Evolutionary conservation across 2,797 vertebrate species (phyloP), one percentile per base, ranked within the genome.

Genomic region (Poecilia wingei): DNA sequence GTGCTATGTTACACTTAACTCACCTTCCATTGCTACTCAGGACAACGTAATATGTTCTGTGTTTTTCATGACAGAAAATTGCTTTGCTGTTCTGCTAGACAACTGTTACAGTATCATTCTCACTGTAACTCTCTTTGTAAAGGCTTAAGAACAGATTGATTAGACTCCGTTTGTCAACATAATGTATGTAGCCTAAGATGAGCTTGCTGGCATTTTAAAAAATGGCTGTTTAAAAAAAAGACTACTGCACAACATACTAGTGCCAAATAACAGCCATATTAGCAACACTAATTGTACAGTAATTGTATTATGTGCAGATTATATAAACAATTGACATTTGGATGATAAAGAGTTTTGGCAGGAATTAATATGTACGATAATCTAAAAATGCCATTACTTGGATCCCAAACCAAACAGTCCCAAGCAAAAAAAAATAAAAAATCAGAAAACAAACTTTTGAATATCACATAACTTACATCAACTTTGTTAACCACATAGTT

Each of bases 401-500:
- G 49, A 22, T 9, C 2, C n/a, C 5, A 28, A 55, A n/a, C 20
- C 6, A 55, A 64, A 64, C 6, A 16, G 31, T 66, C 36, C 45
- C 72, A 74, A 74, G 33, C 36, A 55, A 28, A 13, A 2, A 13
- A 13, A 20, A 22, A 41, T 2, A 57, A 2, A n/a, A 55, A 3
- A 49, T 0, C 3, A 6, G 4, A 16, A 47, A 74, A 82, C 39
- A 39, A 68, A 7, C 31, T 12, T 7, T 4, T 28, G n/a, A 86
- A 87, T 80, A 80, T 2, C 36, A 47, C 8, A 25, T n/a, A 45
- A 45, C n/a, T 6, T 57, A 28, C 4, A 28, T 13, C 25, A 45
- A 53, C 47, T 75, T 20, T 47, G 76, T 69, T 75, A 28, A 79
- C 55, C 73, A 72, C 31, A 53, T 25, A 64, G 18, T 22, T 31